phyloP scores from a whole-genome alignment of 2,113 vertebrate species.

The Caloenas nicobarica region DNA sequence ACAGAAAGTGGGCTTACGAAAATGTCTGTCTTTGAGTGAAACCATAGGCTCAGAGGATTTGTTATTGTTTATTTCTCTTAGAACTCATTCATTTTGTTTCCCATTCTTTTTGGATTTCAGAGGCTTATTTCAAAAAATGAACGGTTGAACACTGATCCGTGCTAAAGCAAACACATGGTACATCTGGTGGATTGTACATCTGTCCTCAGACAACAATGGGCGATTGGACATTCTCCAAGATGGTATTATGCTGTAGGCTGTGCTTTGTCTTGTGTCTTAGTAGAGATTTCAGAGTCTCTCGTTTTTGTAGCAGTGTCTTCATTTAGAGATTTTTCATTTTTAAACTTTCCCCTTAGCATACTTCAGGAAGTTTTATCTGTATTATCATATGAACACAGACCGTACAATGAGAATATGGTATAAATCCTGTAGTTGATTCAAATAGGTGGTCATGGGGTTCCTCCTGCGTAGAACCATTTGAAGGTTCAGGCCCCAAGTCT shows the following conservation, averaged over 20 bases:
- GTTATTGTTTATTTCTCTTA: constrained; percentile 69
- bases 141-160: constrained; percentile 57
- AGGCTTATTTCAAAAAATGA: constrained; percentile 52
- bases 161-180: constrained; percentile 57
- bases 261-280: constrained; percentile 48
- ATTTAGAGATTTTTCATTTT: constrained; percentile 15
- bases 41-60: constrained; percentile 51
- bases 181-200: constrained; percentile 49
- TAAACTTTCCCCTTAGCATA: constrained; percentile 9
- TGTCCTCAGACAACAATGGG: constrained; percentile 55
- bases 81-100: constrained; percentile 62
- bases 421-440: neutral
- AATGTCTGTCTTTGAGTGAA: constrained; percentile 41
- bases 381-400: neutral
- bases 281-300: neutral
- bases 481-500: neutral
- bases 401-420: neutral
- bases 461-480: neutral
- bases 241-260: constrained; percentile 39
- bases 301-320: neutral
- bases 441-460: neutral
- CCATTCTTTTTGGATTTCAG: constrained; percentile 72
- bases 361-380: constrained; percentile 2
- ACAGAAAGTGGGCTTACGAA: constrained; percentile 54
- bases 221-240: constrained; percentile 60